Conservation (phyloP, 2,888 invertebrate genomes). For the Linnaemya vulpina region DNA sequence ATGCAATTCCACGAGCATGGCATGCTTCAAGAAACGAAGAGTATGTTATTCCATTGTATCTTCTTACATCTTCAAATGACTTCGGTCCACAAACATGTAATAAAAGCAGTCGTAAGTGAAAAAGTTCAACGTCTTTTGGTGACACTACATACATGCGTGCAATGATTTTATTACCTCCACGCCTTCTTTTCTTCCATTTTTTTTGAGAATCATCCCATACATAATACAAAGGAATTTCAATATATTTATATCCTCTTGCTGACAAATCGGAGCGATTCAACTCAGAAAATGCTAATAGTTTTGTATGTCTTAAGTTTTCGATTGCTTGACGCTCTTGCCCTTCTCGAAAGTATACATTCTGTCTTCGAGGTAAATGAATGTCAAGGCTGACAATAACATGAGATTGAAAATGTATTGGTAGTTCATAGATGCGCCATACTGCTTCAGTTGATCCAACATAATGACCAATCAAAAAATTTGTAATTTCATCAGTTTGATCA, state of each 20-base stretch:
- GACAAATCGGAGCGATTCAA: not conserved
- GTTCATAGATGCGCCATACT: too few relatives aligned
- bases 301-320: not conserved
- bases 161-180: conserved; percentile 62
- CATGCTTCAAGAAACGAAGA: conserved; percentile 54
- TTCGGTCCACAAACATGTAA: not conserved
- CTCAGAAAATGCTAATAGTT: not conserved
- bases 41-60: conserved; percentile 42
- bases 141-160: conserved; percentile 63
- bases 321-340: not conserved
- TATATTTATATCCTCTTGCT: not conserved
- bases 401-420: too few relatives aligned
- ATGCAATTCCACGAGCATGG: conserved; percentile 6
- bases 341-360: not conserved
- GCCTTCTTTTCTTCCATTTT: conserved; percentile 21
- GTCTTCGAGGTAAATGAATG: not conserved
- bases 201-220: not conserved
- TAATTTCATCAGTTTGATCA: too few relatives aligned
- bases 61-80: conserved; percentile 47
- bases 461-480: too few relatives aligned
- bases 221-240: not conserved
- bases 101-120: conserved; percentile 58
- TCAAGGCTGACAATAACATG: too few relatives aligned
- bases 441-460: too few relatives aligned
- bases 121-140: conserved; percentile 66